Evolutionary conservation across 2,797 vertebrate genomes (phyloP), one percentile per base, ranked within the genome.

Genomic region (Anguilla megastoma): DNA sequence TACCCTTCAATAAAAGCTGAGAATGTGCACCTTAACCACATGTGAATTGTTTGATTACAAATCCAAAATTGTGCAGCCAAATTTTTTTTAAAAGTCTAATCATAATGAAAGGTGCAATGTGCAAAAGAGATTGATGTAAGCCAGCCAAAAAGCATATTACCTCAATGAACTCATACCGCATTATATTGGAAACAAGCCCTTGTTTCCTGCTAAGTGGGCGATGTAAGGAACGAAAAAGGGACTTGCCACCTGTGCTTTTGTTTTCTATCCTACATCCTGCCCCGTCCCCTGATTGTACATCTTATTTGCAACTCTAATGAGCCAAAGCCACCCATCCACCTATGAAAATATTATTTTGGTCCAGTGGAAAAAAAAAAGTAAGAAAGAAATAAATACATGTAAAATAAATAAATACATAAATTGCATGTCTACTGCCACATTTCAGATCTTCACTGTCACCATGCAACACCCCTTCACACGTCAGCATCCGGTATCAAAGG

Each of bases 291-390:
- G 33, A 63, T 86, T 90, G 60, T 87, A 79, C 85, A 85, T 71
- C 85, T 89, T 85, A 88, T 89, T 88, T 90, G 54, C 86, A 90
- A 88, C 58, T 91, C 86, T 87, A 82, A 91, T 89, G 56, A 89
- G 83, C 79, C 18, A 71, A 30, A 58, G 1, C n/a, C 63, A n/a
- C n/a, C 63, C n/a, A 69, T 69, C 63, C 63, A 69, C 5, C 60
- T 7, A 63, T 63, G 60, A 21, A 6, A 18, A 6, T 69, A 27
- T n/a, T 69, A 1, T 27, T 27, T 69, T n/a, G 24, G 56, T 58
- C 14, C 56, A 16, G 56, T 58, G 56, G 16, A 16, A 18, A 58
- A 58, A 58, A 54, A 54, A 10, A 14, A 54, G 1, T 10, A 54
- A 54, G 9, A 54, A 14, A 54, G 14, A 18, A 58, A 58, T 58